Evolutionary conservation across 2,113 vertebrate species (phyloP).

Genomic region (Coregonus clupeaformis): DNA sequence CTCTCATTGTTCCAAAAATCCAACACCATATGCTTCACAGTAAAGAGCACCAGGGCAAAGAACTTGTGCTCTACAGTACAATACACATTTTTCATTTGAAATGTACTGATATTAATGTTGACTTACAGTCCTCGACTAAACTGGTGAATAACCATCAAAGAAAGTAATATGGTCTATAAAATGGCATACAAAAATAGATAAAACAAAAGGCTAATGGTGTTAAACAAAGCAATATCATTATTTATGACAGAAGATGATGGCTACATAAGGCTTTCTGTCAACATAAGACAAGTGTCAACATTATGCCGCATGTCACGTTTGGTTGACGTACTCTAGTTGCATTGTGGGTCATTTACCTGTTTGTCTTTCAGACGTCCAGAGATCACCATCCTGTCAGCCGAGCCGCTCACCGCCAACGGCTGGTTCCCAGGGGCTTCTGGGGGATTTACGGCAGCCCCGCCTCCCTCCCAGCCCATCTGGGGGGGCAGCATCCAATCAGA

Average conservation of each 20-base stretch:
- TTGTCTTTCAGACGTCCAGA: conserved; percentile 79
- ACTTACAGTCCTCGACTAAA: background rate
- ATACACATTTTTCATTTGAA: background rate
- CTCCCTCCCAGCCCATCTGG: conserved; percentile 75
- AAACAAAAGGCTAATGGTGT: background rate
- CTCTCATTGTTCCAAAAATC: background rate
- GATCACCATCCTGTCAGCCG: conserved; percentile 89
- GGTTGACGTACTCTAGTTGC: background rate
- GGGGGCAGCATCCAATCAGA: conserved; percentile 73
- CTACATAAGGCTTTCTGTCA: background rate
- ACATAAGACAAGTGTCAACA: background rate
- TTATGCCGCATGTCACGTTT: background rate
- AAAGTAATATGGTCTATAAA: background rate
- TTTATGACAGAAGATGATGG: background rate
- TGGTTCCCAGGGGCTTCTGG: conserved; percentile 79
- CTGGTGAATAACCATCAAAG: background rate
- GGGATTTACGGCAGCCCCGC: conserved; percentile 59
- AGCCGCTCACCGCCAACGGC: conserved; percentile 77
- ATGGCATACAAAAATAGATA: background rate
- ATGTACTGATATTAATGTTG: background rate
- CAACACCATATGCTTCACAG: background rate
- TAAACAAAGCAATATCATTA: background rate
- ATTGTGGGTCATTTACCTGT: background rate
- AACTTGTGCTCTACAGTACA: background rate
- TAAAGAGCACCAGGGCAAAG: background rate